A percentile compares a stretch with the other conserved stretches of the same genome.
These are phyloP conservation scores for Halisarca cf. caerulea DNA, from an alignment of 37 sponge, comb jelly and placozoan genomes.

Conservation along the genomic window DNA sequence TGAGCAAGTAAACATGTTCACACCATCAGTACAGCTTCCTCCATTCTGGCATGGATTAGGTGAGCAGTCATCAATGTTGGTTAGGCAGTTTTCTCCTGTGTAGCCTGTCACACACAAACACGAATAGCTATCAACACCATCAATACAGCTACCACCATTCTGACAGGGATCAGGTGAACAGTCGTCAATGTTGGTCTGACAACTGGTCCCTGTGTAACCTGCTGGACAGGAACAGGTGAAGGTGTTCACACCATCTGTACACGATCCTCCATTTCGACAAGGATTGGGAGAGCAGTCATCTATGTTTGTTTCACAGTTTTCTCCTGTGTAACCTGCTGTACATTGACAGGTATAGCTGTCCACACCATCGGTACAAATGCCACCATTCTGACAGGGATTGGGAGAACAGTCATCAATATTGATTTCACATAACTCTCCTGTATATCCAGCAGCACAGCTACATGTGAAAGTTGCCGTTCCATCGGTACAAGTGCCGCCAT, in stretches of 20 bases:
- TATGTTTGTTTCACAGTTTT: slow-evolving; percentile 10
- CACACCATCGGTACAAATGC: slow-evolving; percentile 1
- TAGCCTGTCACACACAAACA: slow-evolving; percentile 64
- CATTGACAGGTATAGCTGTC: slow-evolving; percentile 15
- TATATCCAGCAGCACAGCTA: background rate
- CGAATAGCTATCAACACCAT: background rate
- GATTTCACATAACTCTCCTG: background rate
- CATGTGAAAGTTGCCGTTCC: slow-evolving; percentile 7
- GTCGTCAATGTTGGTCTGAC: slow-evolving; percentile 15
- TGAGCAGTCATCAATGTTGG: slow-evolving; percentile 56
- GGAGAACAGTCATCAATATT: slow-evolving; percentile 21
- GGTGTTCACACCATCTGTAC: background rate
- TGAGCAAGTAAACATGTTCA: background rate
- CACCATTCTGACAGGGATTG: slow-evolving; percentile 27
- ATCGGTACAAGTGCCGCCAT: slow-evolving; percentile 28
- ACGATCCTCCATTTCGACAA: slow-evolving; percentile 16
- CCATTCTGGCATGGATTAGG: slow-evolving; percentile 49
- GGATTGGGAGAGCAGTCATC: slow-evolving; percentile 17
- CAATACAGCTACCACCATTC: background rate
- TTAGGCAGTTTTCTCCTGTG: slow-evolving; percentile 48
- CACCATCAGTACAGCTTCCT: slow-evolving; percentile 30
- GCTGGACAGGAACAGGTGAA: slow-evolving; percentile 11
- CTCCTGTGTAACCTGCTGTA: slow-evolving; percentile 4
- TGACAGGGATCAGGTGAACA: slow-evolving; percentile 16
- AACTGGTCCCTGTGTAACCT: background rate